Evolutionary conservation across 2,888 invertebrate species (phyloP), one percentile per base, ranked within the genome.

Genomic region (Phalera bucephala): DNA sequence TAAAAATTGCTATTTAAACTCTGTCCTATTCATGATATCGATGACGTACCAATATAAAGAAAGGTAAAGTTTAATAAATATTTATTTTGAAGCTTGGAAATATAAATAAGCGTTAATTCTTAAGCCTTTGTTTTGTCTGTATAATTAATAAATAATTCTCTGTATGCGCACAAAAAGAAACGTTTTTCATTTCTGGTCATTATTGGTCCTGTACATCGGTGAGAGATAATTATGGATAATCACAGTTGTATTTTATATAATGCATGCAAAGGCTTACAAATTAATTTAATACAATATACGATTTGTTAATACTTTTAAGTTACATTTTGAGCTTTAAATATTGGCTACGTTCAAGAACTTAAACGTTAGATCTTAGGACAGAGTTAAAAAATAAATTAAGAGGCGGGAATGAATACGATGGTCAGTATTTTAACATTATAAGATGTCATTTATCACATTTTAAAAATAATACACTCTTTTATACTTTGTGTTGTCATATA

Each of bases 361-460:
- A n/a, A n/a, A n/a, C n/a, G 3, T 17, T 17, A 5, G 3, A 17
- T 17, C 5, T 17, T 40, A 70, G 78, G 73, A 70, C 81, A 82
- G 78, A 78, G 74, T 57, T 56, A 33, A 36, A 49, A 66, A 52
- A 52, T 52, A 49, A 70, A 64, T 51, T 63, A 68, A 74, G 75
- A 78, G 80, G 78, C 79, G 69, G 74, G 72, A 66, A 72, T 75
- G 65, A 64, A 49, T 54, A 52, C 41, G 55, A 62, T 69, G 56
- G 33, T 52, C 41, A 21, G 40, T 34, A 40, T 57, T n/a, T 33
- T 48, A 34, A 71, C 64, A 49, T 27, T 50, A 51, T 58, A 53
- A 56, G 52, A 44, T 45, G 38, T 64, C 61, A 61, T 64, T 44
- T 64, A 66, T 68, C 66, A 63, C 54, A 52, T 34, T 54, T 37